phyloP scores from a whole-genome alignment of 2,888 invertebrate species.

The Sussaba pulchella region DNA sequence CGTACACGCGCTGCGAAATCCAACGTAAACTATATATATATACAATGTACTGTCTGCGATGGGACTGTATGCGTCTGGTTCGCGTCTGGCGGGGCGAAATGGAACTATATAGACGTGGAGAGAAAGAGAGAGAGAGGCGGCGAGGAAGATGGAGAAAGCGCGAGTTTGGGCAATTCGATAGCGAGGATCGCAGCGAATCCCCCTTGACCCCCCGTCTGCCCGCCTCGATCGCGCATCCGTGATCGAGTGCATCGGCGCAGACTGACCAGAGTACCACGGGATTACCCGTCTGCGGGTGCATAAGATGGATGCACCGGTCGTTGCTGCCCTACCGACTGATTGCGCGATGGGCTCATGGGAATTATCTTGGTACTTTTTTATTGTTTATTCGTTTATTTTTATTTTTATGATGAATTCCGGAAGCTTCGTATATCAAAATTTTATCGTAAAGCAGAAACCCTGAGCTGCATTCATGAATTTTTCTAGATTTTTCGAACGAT shows the following conservation, averaged over 20 bases:
- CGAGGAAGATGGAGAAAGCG: slow-evolving; percentile 7
- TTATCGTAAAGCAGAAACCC: too few relatives aligned
- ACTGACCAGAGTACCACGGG: slow-evolving; percentile 18
- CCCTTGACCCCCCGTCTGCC: slow-evolving; percentile 35
- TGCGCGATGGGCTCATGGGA: too few relatives aligned
- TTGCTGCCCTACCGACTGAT: neutral
- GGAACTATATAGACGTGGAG: slow-evolving; percentile 17
- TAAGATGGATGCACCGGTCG: neutral
- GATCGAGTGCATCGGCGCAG: slow-evolving; percentile 57
- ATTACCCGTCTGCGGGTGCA: slow-evolving; percentile 1
- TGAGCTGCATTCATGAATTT: too few relatives aligned
- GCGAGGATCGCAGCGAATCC: slow-evolving; percentile 29
- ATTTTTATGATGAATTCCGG: too few relatives aligned
- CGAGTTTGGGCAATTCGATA: neutral
- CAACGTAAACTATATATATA: slow-evolving; percentile 13
- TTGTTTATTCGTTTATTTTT: too few relatives aligned
- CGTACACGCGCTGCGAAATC: slow-evolving; percentile 5
- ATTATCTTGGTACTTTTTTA: too few relatives aligned
- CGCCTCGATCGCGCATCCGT: slow-evolving; percentile 39
- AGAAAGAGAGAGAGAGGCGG: slow-evolving; percentile 7
- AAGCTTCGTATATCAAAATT: too few relatives aligned
- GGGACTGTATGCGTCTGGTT: slow-evolving; percentile 46
- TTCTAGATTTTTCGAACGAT: too few relatives aligned
- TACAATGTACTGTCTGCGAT: slow-evolving; percentile 8
- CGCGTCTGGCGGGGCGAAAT: slow-evolving; percentile 43